Evolutionary conservation across 2,888 invertebrate genomes (phyloP), one percentile per base, ranked within the genome.

Genomic region (Heteromyza rotundicornis): DNA sequence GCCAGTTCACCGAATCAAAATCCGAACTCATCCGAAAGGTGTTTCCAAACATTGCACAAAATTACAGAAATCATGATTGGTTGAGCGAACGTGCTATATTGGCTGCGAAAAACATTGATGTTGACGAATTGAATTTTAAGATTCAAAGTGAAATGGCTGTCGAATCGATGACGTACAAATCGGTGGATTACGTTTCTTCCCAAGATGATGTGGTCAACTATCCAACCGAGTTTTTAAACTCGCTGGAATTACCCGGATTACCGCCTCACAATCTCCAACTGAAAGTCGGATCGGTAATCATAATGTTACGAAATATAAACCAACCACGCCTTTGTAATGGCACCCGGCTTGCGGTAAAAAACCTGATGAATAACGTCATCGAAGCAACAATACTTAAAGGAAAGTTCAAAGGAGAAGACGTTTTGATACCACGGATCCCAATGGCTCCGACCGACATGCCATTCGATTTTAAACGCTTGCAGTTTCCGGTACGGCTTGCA

Each of bases 381-480:
- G 68, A 70, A 63, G 72, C 70, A 24, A 73, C 63, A 2, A 70
- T 74, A 20, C 17, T 67, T 10, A 64, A 53, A 1, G 65, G 64
- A 55, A 59, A 60, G 24, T 62, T 16, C 54, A 61, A 65, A 62
- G 60, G 50, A 14, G 64, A 69, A 57, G 50, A 59, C 49, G 71
- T 76, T 10, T 64, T 73, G 10, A 67, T 80, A 32, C 75, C 77
- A 64, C 68, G 72, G 12, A 77, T 78, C 32, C 76, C 76, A 52
- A 71, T 77, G 68, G 77, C 79, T 51, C 72, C 73, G 52, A 74
- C 65, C 2, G 73, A 78, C 64, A 14, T 50, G 19, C 50, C 50
- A 50, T 50, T 50, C 20, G 50, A 50, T 19, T 50, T 50, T 50
- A 50, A 50, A 50, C 20, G 50, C n/a, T 19, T 50, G 5, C 50